A percentile compares a stretch with the other conserved stretches of the same genome.
Conservation (phyloP, 2,113 vertebrate species). For the Vidua macroura region DNA sequence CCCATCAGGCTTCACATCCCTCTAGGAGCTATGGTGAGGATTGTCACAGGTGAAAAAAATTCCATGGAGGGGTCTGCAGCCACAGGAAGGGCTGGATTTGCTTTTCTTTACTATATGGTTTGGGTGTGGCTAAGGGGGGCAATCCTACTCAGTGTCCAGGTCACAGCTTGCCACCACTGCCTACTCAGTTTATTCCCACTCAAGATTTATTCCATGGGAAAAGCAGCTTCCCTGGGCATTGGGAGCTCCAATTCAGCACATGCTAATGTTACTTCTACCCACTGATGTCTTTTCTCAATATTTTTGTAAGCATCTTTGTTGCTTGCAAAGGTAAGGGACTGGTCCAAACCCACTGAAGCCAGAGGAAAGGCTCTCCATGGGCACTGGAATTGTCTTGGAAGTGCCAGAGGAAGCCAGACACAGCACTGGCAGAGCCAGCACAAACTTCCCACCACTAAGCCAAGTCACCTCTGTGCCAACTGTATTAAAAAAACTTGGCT, state of each 20-base stretch:
- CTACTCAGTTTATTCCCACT: neutral
- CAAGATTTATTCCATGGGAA: neutral
- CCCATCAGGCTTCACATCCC: neutral
- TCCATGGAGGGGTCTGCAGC: neutral
- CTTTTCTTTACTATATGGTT: neutral
- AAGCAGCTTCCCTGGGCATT: neutral
- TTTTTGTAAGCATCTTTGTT: constrained; percentile 6
- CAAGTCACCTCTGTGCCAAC: neutral
- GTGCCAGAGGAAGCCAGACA: neutral
- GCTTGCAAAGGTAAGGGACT: neutral
- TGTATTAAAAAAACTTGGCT: neutral
- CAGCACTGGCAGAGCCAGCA: neutral
- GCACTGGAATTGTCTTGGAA: neutral
- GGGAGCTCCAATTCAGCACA: neutral
- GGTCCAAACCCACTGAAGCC: neutral
- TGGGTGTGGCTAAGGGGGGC: neutral
- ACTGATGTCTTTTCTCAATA: neutral
- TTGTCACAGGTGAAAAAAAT: neutral
- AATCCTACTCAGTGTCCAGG: neutral
- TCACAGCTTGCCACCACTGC: neutral
- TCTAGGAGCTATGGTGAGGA: neutral
- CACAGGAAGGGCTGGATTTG: neutral
- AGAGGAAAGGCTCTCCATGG: neutral
- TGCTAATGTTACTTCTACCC: neutral
- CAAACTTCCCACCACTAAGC: neutral